Base-by-base conservation (phyloP, 2,113 vertebrate genomes). In the Hucho hucho region DNA sequence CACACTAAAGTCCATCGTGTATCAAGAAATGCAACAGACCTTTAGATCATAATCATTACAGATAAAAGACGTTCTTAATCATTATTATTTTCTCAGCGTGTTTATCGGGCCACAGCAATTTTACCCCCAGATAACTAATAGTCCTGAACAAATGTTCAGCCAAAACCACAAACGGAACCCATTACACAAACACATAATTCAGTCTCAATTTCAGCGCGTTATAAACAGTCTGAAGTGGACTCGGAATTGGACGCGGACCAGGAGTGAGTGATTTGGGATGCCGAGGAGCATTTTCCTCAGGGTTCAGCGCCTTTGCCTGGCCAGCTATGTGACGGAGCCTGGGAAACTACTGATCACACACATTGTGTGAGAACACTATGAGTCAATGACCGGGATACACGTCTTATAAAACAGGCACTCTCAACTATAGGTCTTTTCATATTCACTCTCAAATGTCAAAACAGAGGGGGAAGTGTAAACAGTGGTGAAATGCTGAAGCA, bases 121-220 rank as follows among this genome's bases (percentile, higher is more conserved):
- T 93, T 94, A 91, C 91, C 93, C 91, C 92, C 93, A 94, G 94
- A 94, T 94, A 94, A 93, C 94, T 95, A 95, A 95, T 95, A 94
- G 93, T 93, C 94, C 93, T 93, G 93, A 95, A 93, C 94, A 95
- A 95, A 96, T 93, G 94, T 95, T 94, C 93, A 92, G 90, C 89
- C 93, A 86, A 2, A 37, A 75, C 94, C 94, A 94, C 94, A 94
- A 95, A 94, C 94, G 92, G 94, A 95, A 95, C 95, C 92, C 91
- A 93, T 94, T 95, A 94, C 93, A 95, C 94, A 95, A 96, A 95
- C 94, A 95, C 94, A 95, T 96, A 95, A 96, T 95, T 96, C 94
- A 95, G 92, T 94, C 93, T 95, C 93, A 95, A 95, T 95, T 95
- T 94, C 95, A 94, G 94, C 94, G 93, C 93, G 93, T 91, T 95